These are phyloP conservation scores for Trinectes maculatus DNA, from an alignment of 2,113 vertebrate genomes.

Conservation along the genomic window DNA sequence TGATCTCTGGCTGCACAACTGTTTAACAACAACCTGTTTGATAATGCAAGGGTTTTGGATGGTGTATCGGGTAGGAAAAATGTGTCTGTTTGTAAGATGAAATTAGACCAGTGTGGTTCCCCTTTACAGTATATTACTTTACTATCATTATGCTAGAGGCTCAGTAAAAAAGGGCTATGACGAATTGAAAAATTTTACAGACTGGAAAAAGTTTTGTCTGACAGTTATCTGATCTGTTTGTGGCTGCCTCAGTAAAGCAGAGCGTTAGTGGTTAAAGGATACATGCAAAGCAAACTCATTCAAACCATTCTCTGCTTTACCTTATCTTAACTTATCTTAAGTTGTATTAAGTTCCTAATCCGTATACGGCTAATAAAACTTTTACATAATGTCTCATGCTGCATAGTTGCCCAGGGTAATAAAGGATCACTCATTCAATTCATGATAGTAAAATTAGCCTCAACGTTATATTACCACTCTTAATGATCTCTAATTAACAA, in stretches of 20 bases:
- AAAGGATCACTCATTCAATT: not conserved
- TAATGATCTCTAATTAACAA: conserved; percentile 22
- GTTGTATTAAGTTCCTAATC: too few relatives aligned
- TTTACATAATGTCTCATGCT: not conserved
- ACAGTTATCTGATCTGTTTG: not conserved
- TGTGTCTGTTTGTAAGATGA: not conserved
- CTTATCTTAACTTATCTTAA: too few relatives aligned
- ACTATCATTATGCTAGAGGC: not conserved
- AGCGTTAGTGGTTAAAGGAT: not conserved
- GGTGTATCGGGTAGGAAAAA: not conserved
- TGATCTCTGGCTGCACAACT: not conserved
- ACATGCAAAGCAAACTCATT: not conserved
- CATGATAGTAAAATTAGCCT: conserved; percentile 1
- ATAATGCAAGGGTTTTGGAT: not conserved
- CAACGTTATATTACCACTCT: not conserved
- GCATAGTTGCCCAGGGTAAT: not conserved
- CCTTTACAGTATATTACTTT: not conserved
- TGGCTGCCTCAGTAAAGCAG: not conserved
- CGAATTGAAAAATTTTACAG: not conserved
- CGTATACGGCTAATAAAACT: not conserved
- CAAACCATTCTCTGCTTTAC: not conserved
- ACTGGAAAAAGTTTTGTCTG: not conserved
- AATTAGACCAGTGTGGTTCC: conserved; percentile 8
- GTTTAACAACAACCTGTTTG: not conserved
- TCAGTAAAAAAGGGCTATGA: not conserved